Base-by-base conservation (phyloP, 1,140 invertebrate genomes). In the Drosophila bipectinata region DNA sequence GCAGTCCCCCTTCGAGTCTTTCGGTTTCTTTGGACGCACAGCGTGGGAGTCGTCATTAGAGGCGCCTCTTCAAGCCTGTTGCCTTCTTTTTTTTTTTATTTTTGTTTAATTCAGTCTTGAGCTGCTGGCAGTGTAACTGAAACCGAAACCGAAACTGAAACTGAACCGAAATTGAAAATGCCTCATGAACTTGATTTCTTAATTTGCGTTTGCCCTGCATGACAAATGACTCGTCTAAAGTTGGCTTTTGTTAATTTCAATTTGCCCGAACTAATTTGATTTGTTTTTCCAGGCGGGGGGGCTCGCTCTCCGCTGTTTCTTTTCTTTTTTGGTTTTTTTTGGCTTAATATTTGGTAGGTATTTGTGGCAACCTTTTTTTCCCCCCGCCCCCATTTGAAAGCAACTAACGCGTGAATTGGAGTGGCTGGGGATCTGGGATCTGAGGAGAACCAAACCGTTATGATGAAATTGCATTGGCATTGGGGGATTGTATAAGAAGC, bases 171-270 rank as follows among this genome's bases (percentile, higher is more conserved):
- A 84, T 71, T 63, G 62, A 72, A 84, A 81, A 63, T 58, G 69
- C 61, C 60, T 69, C 60, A 77, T 84, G 81, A 84, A 85, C 81
- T 85, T 85, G 82, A 87, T 82, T 78, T 85, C 81, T 82, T 87
- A 77, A 87, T 85, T 81, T 77, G 68, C 75, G 76, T 69, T 69
- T 69, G 66, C 63, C 51, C 51, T 32, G 51, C 66, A 69, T 80
- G 52, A 58, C 63, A 81, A 81, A 78, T 83, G 79, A 83, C 73
- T 72, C 54, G 56, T 53, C 53, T 76, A 75, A 75, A 66, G 48
- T 52, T 49, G 39, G 18, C 32, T 56, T 54, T 68, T 62, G 21
- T 75, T 60, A 80, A 72, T 84, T 85, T 77, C 69, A 85, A 84
- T 84, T 84, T 85, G 77, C 56, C 56, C 67, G 80, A 79, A 81